A percentile compares a stretch with the other conserved stretches of the same genome.
These are phyloP conservation scores for Caenorhabditis sp. DNA, from an alignment of 2,888 invertebrate genomes.

Conservation along the genomic window DNA sequence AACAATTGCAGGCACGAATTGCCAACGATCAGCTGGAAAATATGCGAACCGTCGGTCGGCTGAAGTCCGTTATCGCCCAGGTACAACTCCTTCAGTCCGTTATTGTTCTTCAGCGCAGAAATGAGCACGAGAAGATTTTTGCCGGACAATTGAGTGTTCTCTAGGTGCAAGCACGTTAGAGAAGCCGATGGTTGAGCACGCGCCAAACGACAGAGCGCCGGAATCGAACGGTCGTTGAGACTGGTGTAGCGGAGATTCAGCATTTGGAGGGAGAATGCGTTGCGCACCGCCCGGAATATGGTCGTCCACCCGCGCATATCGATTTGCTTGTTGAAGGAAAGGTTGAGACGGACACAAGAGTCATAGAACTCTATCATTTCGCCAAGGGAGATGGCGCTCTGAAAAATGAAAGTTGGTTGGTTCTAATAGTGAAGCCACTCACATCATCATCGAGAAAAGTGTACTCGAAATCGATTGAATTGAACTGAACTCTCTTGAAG, in stretches of 20 bases:
- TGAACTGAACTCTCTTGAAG: conserved; percentile 86
- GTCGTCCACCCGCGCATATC: conserved; percentile 89
- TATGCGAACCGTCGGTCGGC: conserved; percentile 86
- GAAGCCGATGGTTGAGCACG: conserved; percentile 83
- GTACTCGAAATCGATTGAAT: conserved; percentile 85
- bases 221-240: conserved; percentile 83
- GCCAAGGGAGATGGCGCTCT: conserved; percentile 86
- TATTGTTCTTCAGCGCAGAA: conserved; percentile 86
- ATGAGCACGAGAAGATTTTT: conserved; percentile 86
- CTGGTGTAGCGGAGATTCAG: conserved; percentile 84
- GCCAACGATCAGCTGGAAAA: conserved; percentile 86
- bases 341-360: conserved; percentile 86
- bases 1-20: conserved; percentile 87
- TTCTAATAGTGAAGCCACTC: conserved; percentile 57
- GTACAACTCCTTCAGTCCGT: conserved; percentile 80
- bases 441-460: conserved; percentile 86
- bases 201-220: conserved; percentile 82
- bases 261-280: conserved; percentile 85
- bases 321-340: conserved; percentile 87
- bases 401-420: conserved; percentile 49
- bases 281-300: conserved; percentile 87
- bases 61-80: conserved; percentile 88
- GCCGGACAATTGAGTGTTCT: conserved; percentile 86
- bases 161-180: conserved; percentile 86
- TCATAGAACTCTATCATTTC: conserved; percentile 95